Conservation (phyloP, 2,797 vertebrate genomes). For the Lepus oiostolus region DNA sequence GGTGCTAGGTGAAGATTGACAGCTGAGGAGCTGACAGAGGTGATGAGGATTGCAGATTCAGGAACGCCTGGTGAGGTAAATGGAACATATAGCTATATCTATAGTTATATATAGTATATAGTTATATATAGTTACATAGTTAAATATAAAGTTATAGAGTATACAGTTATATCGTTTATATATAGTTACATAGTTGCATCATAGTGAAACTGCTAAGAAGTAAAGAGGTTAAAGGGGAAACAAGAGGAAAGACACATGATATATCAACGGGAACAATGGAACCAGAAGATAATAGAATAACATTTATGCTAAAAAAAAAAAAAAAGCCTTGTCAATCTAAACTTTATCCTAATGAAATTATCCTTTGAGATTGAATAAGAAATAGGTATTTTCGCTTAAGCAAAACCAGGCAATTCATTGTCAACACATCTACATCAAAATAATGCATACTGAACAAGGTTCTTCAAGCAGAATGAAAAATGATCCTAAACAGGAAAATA, state of each 20-base stretch:
- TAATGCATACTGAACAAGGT: background rate
- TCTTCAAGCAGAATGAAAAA: slow-evolving; percentile 35
- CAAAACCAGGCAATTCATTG: background rate
- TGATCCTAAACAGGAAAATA: background rate
- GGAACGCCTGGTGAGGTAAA: background rate
- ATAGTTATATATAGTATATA: too few relatives aligned
- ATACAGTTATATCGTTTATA: background rate
- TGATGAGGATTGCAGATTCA: background rate
- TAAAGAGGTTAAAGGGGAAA: background rate
- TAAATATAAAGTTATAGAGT: too few relatives aligned
- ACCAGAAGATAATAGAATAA: background rate
- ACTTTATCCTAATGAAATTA: background rate
- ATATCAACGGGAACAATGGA: background rate
- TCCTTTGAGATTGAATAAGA: background rate
- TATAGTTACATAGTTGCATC: background rate
- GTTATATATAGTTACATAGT: too few relatives aligned
- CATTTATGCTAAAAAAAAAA: background rate
- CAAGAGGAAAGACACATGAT: background rate
- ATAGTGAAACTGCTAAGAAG: background rate
- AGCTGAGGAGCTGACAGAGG: background rate
- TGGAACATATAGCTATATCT: background rate
- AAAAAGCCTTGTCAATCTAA: background rate
- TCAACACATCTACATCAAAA: background rate
- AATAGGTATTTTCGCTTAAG: background rate
- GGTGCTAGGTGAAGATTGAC: background rate